Conservation (phyloP, 2,797 vertebrate species). For the Scolopax bukidnonensis region DNA sequence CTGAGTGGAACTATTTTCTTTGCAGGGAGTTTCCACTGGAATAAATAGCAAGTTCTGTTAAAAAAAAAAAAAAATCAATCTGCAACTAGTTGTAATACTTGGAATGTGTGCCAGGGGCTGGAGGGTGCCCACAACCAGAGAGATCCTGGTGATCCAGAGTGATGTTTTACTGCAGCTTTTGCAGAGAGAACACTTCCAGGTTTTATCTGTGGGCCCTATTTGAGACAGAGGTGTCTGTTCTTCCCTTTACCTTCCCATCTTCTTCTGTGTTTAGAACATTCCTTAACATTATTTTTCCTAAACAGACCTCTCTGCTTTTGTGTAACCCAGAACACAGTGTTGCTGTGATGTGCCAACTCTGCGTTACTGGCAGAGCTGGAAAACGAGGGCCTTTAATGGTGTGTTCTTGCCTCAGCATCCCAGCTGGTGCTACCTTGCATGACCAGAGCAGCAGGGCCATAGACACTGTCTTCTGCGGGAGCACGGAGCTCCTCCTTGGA, state of each 20-base stretch:
- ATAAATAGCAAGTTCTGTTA: background rate
- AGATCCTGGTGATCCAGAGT: background rate
- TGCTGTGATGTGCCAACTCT: background rate
- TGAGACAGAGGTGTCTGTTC: background rate
- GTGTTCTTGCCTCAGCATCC: background rate
- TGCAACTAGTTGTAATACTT: background rate
- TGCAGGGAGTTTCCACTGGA: conserved; percentile 50
- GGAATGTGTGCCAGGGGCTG: background rate
- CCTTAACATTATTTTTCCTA: background rate
- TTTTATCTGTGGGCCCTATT: background rate
- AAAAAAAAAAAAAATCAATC: background rate
- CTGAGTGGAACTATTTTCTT: conserved; percentile 29
- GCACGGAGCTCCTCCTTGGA: accelerated
- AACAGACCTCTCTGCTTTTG: background rate
- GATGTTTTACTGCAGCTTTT: background rate
- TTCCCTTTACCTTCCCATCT: background rate
- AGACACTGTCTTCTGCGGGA: background rate
- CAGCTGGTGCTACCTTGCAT: background rate
- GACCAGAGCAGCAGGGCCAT: background rate
- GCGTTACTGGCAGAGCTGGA: accelerated
- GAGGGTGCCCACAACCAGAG: background rate
- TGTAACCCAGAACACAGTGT: background rate
- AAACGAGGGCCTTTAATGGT: background rate
- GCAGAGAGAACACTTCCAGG: background rate
- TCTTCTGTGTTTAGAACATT: background rate